Percentiles rank a stretch among this genome's conserved stretches.
phyloP scores from a whole-genome alignment of 2,113 vertebrate species.

The Nycticorax nycticorax region DNA sequence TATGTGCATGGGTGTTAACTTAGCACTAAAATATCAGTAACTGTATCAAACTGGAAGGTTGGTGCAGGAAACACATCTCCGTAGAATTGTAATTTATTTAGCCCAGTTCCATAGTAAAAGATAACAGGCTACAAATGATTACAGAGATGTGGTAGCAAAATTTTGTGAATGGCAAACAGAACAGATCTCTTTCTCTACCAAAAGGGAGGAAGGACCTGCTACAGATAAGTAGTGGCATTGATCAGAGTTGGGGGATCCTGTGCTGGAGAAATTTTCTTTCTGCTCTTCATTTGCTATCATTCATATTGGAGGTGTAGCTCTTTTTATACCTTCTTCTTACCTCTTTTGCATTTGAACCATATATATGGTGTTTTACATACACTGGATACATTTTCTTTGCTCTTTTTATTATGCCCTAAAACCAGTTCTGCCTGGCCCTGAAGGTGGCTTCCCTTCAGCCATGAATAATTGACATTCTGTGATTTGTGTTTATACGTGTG shows the following conservation, averaged over 20 bases:
- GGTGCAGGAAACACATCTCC: neutral
- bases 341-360: neutral
- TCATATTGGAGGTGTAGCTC: neutral
- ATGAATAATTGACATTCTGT: neutral
- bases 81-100: neutral
- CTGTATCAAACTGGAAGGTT: neutral
- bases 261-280: neutral
- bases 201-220: neutral
- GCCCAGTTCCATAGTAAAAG: neutral
- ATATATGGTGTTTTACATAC: neutral
- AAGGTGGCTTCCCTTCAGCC: neutral
- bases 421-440: neutral
- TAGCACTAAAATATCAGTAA: neutral
- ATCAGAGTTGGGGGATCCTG: neutral
- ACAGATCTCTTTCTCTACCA: neutral
- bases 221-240: neutral
- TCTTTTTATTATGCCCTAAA: neutral
- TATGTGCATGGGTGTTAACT: neutral
- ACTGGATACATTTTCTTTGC: neutral
- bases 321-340: neutral
- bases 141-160: neutral
- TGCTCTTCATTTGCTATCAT: neutral
- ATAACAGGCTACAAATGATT: neutral
- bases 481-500: neutral
- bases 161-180: neutral